Evolutionary conservation across 2,888 invertebrate species (phyloP), one percentile per base, ranked within the genome.

Genomic region (Aleiodes alternator): DNA sequence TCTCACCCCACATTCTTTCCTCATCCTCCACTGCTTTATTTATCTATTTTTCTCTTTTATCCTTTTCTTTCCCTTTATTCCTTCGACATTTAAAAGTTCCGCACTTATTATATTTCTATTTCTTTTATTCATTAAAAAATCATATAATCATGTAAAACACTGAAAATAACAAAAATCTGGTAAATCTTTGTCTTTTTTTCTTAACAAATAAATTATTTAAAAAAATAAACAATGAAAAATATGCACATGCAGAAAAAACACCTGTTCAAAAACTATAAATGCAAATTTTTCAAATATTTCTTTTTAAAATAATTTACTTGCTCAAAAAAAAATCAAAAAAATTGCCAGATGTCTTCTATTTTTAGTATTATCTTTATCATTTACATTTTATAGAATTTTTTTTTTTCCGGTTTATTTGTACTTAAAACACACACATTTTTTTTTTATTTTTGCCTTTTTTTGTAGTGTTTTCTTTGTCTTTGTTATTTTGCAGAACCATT

Each of bases 401-500:
- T 75, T 76, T 64, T 74, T 75, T 76, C 75, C 23, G 70, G 79
- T 83, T 75, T 76, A 72, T 80, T 81, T 82, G 83, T 81, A 85
- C 91, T 64, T 48, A 16, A 64, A 48, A 64, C 64, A 64, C 48
- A 43, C 43, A 43, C 43, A 43, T 43, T 43, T 43, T 90, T 90
- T 91, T 91, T 91, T 92, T 92, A 91, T 91, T 92, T 92, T 90
- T 90, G 90, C 90, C 90, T 88, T 89, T 82, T 88, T 88, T 90
- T 90, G 88, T 93, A 92, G 93, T 92, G 90, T 90, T 90, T 87
- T 87, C 90, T 90, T 90, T 90, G 90, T 86, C 85, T 88, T 87
- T 90, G 89, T 90, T 89, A 88, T 94, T 94, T 95, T 95, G 92
- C 95, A 95, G 95, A 95, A 94, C 92, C 95, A 94, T 93, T 95